A percentile compares a stretch with the other conserved stretches of the same genome.
phyloP scores from a whole-genome alignment of 2,797 vertebrate species.

The Botia kubotai region DNA sequence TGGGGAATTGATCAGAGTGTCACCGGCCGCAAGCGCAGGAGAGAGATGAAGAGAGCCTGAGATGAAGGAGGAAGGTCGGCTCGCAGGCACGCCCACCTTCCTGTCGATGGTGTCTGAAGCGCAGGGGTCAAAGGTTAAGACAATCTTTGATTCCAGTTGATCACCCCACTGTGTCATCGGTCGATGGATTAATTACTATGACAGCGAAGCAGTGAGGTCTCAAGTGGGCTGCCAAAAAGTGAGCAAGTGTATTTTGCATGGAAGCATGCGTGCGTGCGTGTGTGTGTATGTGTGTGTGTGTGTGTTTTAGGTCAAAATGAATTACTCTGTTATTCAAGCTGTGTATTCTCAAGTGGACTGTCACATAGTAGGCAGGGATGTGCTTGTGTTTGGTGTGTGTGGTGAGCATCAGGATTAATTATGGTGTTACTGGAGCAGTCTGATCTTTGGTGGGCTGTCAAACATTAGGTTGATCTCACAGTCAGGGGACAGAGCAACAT shows the following conservation, averaged over 20 bases:
- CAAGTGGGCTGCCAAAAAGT: constrained; percentile 59
- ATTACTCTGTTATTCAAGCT: constrained; percentile 62
- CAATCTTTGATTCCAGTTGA: constrained; percentile 73
- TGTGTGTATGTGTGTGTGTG: constrained; percentile 35
- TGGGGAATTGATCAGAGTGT: constrained; percentile 91
- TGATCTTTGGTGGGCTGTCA: constrained; percentile 50
- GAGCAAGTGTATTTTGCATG: constrained; percentile 46
- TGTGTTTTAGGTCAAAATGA: constrained; percentile 58
- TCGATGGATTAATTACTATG: constrained; percentile 74
- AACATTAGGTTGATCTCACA: constrained; percentile 44
- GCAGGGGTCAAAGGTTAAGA: constrained; percentile 75
- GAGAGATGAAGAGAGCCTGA: constrained; percentile 65
- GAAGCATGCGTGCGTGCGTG: constrained; percentile 11
- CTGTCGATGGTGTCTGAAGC: constrained; percentile 58
- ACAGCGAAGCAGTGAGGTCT: constrained; percentile 54
- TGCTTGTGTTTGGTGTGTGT: constrained; percentile 43
- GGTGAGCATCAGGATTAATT: constrained; percentile 54
- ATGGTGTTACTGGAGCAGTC: constrained; percentile 37
- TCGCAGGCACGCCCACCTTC: constrained; percentile 54
- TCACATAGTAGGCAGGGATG: constrained; percentile 42
- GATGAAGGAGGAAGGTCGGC: constrained; percentile 55
- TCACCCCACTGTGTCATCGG: constrained; percentile 63
- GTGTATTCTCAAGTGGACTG: constrained; percentile 59
- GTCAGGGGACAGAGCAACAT: constrained; percentile 38
- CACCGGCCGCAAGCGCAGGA: constrained; percentile 73